A percentile compares a stretch with the other conserved stretches of the same genome.
Evolutionary conservation across 2,888 invertebrate genomes (phyloP).

Genomic region (Machimus rusticus): DNA sequence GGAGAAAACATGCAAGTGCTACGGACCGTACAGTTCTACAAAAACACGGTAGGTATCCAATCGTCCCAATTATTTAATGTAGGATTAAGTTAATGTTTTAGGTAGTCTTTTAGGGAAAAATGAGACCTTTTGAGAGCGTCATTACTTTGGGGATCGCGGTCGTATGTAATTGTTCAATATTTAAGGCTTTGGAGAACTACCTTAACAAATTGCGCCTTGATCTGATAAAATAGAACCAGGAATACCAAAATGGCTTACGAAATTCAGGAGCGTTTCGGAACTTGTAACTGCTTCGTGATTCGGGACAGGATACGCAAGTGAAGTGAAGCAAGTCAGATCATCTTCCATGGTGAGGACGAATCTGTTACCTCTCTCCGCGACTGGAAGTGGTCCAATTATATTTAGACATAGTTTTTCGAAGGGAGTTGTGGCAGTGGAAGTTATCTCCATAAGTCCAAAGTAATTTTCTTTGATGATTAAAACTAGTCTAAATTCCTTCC

Average conservation of each 20-base stretch:
- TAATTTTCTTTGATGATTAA: constrained; percentile 62
- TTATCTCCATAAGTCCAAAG: constrained; percentile 58
- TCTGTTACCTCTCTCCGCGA: constrained; percentile 50
- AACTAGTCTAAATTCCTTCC: not conserved
- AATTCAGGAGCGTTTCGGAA: constrained; percentile 45
- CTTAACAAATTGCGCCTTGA: not conserved
- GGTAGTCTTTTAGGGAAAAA: constrained; percentile 53
- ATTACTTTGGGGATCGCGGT: constrained; percentile 50
- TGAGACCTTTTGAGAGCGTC: constrained; percentile 54
- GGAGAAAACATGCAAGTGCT: constrained; percentile 36
- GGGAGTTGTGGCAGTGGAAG: constrained; percentile 51
- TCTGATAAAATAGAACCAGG: not conserved
- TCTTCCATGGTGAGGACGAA: constrained; percentile 55
- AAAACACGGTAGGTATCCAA: constrained; percentile 16
- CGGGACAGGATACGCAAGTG: constrained; percentile 52
- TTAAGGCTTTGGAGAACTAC: not conserved
- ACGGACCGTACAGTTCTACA: constrained; percentile 22
- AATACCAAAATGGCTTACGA: not conserved
- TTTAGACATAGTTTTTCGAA: constrained; percentile 53
- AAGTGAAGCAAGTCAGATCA: constrained; percentile 57
- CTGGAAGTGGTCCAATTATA: constrained; percentile 53
- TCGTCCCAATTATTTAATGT: constrained; percentile 15
- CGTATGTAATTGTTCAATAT: constrained; percentile 53
- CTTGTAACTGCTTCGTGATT: constrained; percentile 55
- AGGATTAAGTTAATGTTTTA: constrained; percentile 52